Conservation (phyloP, 2,113 vertebrate genomes). For the Natator depressus region DNA sequence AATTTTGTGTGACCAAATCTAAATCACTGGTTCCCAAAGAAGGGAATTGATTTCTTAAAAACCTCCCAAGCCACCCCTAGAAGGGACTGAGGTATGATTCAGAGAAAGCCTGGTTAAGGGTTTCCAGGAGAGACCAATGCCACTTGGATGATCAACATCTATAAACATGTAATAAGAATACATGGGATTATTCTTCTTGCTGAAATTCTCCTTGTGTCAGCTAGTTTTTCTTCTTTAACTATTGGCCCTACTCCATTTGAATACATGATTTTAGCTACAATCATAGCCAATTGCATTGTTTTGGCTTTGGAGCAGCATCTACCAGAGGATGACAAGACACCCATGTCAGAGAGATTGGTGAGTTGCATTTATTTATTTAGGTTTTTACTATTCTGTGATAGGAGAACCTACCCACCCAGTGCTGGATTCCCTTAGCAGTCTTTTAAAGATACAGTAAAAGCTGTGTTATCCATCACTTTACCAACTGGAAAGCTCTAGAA, state of each 20-base stretch:
- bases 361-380: slow-evolving; percentile 71
- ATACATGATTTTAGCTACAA: slow-evolving; percentile 98
- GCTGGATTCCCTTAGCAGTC: neutral
- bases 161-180: neutral
- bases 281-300: slow-evolving; percentile 98
- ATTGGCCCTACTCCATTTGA: slow-evolving; percentile 90
- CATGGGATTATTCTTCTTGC: neutral
- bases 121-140: neutral
- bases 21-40: neutral
- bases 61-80: neutral
- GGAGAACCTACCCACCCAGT: neutral
- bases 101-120: neutral
- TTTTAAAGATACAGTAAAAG: neutral
- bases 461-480: too few relatives aligned
- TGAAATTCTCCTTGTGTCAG: neutral
- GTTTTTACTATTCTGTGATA: neutral
- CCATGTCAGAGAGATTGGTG: slow-evolving; percentile 96
- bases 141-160: neutral
- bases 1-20: neutral
- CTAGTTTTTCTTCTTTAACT: slow-evolving; percentile 81
- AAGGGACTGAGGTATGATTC: neutral
- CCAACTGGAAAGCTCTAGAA: too few relatives aligned
- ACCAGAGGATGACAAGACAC: slow-evolving; percentile 94
- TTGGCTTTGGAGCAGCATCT: slow-evolving; percentile 96
- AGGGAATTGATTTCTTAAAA: neutral